Conservation (phyloP, 92 coral and sea anemone genomes). For the Galaxea fascicularis region DNA sequence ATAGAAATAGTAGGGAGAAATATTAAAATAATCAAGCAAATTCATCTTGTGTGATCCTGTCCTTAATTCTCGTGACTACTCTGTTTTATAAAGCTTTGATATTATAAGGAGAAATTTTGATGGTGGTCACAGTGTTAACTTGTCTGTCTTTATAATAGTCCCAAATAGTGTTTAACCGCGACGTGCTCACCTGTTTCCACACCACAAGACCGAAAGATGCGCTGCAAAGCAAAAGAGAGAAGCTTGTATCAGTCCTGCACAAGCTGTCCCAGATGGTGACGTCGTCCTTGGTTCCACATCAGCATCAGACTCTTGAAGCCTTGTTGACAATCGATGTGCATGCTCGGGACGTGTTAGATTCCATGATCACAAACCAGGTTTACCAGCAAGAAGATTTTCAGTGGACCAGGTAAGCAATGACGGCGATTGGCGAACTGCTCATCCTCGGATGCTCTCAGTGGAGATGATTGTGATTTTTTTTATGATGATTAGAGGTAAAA, state of each 20-base stretch:
- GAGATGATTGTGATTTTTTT: no score
- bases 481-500: no score
- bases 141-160: slow-evolving; percentile 62
- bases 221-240: slow-evolving; percentile 70
- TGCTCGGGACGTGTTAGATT: slow-evolving; percentile 90
- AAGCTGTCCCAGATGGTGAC: slow-evolving; percentile 88
- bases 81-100: no score
- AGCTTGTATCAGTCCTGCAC: slow-evolving; percentile 76
- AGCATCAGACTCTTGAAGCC: slow-evolving; percentile 86
- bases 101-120: no score
- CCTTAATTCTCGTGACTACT: no score
- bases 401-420: slow-evolving; percentile 81
- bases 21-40: no score
- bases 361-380: slow-evolving; percentile 78
- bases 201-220: slow-evolving; percentile 72
- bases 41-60: no score
- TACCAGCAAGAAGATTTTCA: slow-evolving; percentile 90
- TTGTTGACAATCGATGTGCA: slow-evolving; percentile 94
- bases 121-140: no score
- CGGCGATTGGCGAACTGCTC: no score
- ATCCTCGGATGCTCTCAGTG: no score
- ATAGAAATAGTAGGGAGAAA: no score
- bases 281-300: slow-evolving; percentile 71
- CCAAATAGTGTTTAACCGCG: slow-evolving; percentile 88
- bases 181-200: slow-evolving; percentile 80